These are phyloP conservation scores for Xestia xanthographa DNA, from an alignment of 2,888 invertebrate genomes.

Conservation along the genomic window DNA sequence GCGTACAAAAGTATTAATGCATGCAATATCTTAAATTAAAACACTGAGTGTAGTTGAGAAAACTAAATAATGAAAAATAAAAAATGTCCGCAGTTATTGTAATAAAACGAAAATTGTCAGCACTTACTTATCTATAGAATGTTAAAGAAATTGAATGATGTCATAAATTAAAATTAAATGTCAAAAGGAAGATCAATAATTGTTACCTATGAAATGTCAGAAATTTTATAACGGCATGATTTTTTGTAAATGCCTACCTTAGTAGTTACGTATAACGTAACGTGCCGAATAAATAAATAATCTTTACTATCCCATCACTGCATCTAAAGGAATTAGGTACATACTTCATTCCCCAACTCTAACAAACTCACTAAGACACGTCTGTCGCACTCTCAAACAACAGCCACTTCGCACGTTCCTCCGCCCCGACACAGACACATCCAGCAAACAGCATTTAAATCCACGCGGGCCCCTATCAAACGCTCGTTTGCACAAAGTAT, in stretches of 20 bases:
- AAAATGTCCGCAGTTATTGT: too few species aligned
- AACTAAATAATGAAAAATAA: too few species aligned
- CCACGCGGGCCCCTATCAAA: conserved; percentile 83
- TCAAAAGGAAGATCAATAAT: too few species aligned
- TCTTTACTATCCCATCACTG: neutral
- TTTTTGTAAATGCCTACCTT: neutral
- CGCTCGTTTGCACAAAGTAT: conserved; percentile 88
- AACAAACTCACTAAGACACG: conserved; percentile 29
- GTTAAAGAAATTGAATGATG: too few species aligned
- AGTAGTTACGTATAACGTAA: neutral
- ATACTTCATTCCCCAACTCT: neutral
- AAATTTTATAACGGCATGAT: too few species aligned
- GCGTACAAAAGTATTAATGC: too few species aligned
- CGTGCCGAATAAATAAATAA: neutral
- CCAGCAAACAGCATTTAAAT: conserved; percentile 66
- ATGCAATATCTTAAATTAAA: too few species aligned
- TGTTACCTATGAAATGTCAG: too few species aligned
- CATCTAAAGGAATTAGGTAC: neutral
- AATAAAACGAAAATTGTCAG: too few species aligned
- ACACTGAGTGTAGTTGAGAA: too few species aligned
- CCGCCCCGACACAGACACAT: conserved; percentile 44
- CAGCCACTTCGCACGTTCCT: conserved; percentile 35
- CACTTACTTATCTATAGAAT: too few species aligned
- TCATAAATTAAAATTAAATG: too few species aligned
- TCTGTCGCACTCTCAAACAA: conserved; percentile 36